Conservation (phyloP, 1,140 invertebrate species). For the Pseudomyrmex cubaensis region DNA sequence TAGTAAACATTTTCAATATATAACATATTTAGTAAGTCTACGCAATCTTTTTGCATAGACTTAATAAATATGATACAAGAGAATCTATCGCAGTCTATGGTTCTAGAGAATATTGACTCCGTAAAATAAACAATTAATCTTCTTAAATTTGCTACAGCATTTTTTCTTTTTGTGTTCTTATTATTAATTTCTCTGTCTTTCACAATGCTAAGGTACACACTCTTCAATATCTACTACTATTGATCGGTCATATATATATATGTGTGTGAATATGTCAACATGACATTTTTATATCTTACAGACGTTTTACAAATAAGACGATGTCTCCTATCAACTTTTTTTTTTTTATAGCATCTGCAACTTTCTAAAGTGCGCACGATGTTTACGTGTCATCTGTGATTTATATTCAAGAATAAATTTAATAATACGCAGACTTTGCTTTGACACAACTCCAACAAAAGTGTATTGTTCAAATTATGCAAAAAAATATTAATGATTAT, state of each 20-base stretch:
- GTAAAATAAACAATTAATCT: constrained; percentile 9
- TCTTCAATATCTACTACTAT: neutral
- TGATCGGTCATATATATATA: neutral
- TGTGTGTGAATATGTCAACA: neutral
- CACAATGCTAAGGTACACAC: constrained; percentile 18
- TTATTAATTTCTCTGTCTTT: neutral
- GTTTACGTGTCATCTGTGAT: neutral
- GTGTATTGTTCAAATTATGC: neutral
- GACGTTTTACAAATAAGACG: constrained; percentile 26
- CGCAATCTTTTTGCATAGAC: too few relatives aligned
- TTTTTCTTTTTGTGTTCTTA: neutral
- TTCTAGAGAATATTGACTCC: neutral
- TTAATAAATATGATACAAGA: too few relatives aligned
- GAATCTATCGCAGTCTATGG: neutral
- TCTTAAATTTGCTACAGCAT: neutral
- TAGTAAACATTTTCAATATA: too few relatives aligned
- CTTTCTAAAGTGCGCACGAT: constrained; percentile 41
- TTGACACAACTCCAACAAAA: neutral
- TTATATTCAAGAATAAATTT: constrained; percentile 13
- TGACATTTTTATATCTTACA: constrained; percentile 27
- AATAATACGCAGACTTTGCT: neutral
- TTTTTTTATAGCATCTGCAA: constrained; percentile 19
- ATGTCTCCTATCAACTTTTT: constrained; percentile 19
- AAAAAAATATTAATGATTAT: neutral
- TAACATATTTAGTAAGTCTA: too few relatives aligned